These are phyloP conservation scores for Diplazon laetatorius DNA, from an alignment of 2,888 invertebrate species.

Conservation along the genomic window DNA sequence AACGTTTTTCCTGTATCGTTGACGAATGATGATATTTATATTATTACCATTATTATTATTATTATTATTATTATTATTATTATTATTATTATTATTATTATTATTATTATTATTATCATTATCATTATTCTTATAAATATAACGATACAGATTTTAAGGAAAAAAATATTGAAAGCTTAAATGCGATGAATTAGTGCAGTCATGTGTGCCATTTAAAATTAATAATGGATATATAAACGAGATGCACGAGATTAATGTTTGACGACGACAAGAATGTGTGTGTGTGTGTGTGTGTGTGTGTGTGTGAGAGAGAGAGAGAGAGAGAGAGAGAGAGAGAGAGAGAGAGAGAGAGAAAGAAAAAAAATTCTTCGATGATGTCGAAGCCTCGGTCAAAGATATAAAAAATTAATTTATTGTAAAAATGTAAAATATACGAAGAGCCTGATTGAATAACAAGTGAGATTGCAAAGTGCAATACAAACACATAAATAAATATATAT, in stretches of 20 bases:
- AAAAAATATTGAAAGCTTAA: conserved; percentile 47
- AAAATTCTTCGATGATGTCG: conserved; percentile 16
- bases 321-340: no score
- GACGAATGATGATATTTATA: conserved; percentile 53
- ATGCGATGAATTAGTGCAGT: conserved; percentile 56
- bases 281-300: no score
- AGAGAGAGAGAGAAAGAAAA: no score
- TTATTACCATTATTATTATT: conserved; percentile 53
- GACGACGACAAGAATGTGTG: no score
- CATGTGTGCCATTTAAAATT: conserved; percentile 62
- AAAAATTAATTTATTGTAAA: conserved; percentile 81
- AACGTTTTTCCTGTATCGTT: conserved; percentile 41
- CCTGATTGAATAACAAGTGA: conserved; percentile 45
- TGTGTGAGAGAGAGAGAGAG: no score
- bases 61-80: conserved; percentile 37
- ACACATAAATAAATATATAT: conserved; percentile 57
- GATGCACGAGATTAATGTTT: conserved; percentile 53
- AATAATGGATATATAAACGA: conserved; percentile 52
- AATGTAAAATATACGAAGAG: conserved; percentile 76
- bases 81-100: conserved; percentile 38
- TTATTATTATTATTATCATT: no score
- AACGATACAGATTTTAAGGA: conserved; percentile 35
- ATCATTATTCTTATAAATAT: conserved; percentile 52
- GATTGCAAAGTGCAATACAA: conserved; percentile 64
- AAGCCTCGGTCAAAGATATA: conserved; percentile 55